phyloP scores from a whole-genome alignment of 2,888 invertebrate genomes.

The Pseudococcus viburni region DNA sequence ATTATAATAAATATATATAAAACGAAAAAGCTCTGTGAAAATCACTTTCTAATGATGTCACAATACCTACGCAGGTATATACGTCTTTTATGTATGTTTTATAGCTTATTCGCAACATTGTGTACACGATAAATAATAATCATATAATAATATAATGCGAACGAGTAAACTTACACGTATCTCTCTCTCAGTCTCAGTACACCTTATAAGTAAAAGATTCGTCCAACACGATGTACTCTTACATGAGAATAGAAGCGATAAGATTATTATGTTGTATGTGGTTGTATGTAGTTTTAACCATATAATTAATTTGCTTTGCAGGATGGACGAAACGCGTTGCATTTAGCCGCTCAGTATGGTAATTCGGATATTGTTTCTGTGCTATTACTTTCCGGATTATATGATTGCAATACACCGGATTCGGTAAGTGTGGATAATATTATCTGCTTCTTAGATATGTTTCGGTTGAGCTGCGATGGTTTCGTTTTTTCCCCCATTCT shows the following conservation, averaged over 20 bases:
- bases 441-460: neutral
- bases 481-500: neutral
- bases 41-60: slow-evolving; percentile 50
- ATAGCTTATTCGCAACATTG: neutral
- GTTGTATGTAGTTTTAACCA: neutral
- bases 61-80: neutral
- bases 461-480: neutral
- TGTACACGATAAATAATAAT: neutral
- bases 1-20: neutral
- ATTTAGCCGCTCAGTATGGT: slow-evolving; percentile 75
- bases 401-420: slow-evolving; percentile 73
- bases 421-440: slow-evolving; percentile 71
- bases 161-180: neutral
- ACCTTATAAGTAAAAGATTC: neutral
- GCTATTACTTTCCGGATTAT: slow-evolving; percentile 73
- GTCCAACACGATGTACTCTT: neutral
- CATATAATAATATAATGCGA: neutral
- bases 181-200: neutral
- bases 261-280: neutral
- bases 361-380: slow-evolving; percentile 73
- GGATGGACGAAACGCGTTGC: slow-evolving; percentile 73
- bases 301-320: slow-evolving; percentile 57
- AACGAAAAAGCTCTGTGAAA: slow-evolving; percentile 27
- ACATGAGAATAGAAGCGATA: slow-evolving; percentile 11
- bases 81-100: neutral